Evolutionary conservation across 2,888 invertebrate genomes (phyloP).

Genomic region (Schrankia costaestrigalis): DNA sequence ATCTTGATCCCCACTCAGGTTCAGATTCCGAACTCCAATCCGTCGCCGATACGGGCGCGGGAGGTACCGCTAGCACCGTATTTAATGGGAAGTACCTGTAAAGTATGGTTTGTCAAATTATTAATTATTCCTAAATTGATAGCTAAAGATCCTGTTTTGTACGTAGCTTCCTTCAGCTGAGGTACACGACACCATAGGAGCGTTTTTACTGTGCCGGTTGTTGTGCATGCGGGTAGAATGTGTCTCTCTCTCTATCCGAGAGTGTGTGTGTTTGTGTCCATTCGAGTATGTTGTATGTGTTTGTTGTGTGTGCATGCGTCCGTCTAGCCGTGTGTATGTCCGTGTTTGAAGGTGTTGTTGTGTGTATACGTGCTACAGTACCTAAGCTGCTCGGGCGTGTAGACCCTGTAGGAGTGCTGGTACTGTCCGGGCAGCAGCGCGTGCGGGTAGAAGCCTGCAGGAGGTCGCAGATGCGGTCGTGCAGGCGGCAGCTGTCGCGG

Average conservation of each 20-base stretch:
- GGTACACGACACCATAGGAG: too few species aligned
- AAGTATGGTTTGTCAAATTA: conserved; percentile 2
- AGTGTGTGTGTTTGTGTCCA: too few species aligned
- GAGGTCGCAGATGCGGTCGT: conserved; percentile 59
- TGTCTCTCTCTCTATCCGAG: too few species aligned
- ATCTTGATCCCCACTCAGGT: conserved; percentile 52
- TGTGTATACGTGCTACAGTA: conserved; percentile 13
- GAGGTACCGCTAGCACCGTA: conserved; percentile 85
- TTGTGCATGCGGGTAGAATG: too few species aligned
- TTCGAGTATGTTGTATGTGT: too few species aligned
- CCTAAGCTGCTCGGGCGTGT: conserved; percentile 89
- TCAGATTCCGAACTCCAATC: conserved; percentile 63
- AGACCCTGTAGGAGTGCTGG: conserved; percentile 90
- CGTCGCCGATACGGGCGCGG: conserved; percentile 50
- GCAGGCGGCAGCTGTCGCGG: conserved; percentile 27
- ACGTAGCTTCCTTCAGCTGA: too few species aligned
- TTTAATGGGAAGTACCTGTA: conserved; percentile 94
- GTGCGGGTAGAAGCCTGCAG: conserved; percentile 89
- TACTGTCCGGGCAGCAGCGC: conserved; percentile 98
- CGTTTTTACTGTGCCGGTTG: too few species aligned
- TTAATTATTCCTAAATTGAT: not conserved
- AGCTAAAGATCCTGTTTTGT: not conserved
- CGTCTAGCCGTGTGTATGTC: too few species aligned
- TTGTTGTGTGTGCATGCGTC: too few species aligned
- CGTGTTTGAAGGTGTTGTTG: not conserved